These are phyloP conservation scores for Seira sanloemensis DNA, from an alignment of 2,888 invertebrate genomes.

Conservation along the genomic window DNA sequence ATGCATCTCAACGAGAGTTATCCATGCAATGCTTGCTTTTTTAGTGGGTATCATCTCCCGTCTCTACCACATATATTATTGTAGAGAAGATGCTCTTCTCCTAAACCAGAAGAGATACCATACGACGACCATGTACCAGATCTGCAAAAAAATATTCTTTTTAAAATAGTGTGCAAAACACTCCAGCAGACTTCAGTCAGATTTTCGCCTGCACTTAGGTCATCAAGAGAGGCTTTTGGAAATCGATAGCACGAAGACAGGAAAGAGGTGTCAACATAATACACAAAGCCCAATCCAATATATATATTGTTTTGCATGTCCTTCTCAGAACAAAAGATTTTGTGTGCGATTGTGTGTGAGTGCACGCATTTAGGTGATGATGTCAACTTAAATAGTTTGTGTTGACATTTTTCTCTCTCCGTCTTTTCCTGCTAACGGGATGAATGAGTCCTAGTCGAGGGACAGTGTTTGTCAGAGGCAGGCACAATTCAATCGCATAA, in stretches of 20 bases:
- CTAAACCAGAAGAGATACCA: background rate
- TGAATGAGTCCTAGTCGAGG: background rate
- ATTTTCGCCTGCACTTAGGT: conserved; percentile 16
- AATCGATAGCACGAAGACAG: background rate
- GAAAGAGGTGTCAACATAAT: background rate
- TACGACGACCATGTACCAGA: background rate
- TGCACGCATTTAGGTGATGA: background rate
- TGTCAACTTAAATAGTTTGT: background rate
- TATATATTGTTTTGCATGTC: too few species aligned
- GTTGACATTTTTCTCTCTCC: background rate
- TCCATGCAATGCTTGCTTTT: background rate
- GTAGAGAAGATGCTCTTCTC: background rate
- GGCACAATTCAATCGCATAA: background rate
- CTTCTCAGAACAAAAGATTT: too few species aligned
- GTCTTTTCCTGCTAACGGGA: background rate
- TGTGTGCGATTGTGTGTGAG: background rate
- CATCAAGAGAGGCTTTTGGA: background rate
- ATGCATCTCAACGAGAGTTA: too few species aligned
- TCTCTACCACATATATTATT: background rate
- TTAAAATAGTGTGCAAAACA: background rate
- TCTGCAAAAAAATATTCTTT: background rate
- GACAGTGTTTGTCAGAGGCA: background rate
- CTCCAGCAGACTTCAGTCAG: conserved; percentile 47
- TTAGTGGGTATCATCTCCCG: background rate
- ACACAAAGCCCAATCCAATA: too few species aligned